phyloP scores from a whole-genome alignment of 1,140 invertebrate genomes.

The Nephila pilipes region DNA sequence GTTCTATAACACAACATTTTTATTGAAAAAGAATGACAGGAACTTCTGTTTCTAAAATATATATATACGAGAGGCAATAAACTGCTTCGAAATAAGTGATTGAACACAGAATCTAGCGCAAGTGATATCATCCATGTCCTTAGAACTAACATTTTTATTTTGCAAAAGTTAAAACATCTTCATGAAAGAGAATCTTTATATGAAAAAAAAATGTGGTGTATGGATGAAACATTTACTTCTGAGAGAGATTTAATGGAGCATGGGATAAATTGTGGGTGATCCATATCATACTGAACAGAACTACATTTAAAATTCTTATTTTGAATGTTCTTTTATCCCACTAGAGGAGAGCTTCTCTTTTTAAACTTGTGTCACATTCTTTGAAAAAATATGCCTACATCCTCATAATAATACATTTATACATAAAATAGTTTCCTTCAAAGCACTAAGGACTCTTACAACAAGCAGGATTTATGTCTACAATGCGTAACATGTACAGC shows the following conservation, averaged over 20 bases:
- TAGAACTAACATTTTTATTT: too few species aligned
- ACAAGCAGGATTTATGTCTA: not conserved
- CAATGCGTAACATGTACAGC: not conserved
- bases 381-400: not conserved
- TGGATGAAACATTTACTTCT: not conserved
- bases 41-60: too few species aligned
- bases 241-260: not conserved
- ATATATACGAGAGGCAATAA: too few species aligned
- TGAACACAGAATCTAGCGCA: too few species aligned
- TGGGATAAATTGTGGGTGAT: not conserved
- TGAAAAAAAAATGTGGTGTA: too few species aligned
- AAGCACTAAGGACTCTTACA: not conserved
- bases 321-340: not conserved
- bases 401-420: not conserved
- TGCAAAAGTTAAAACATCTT: too few species aligned
- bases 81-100: too few species aligned
- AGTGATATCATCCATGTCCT: too few species aligned
- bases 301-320: not conserved
- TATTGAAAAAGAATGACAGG: too few species aligned
- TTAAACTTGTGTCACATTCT: not conserved
- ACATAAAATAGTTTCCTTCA: not conserved
- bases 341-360: not conserved
- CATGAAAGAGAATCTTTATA: too few species aligned
- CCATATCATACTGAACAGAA: not conserved
- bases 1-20: too few species aligned